Percentiles rank a stretch among this genome's conserved stretches.
Conservation (phyloP, 2,888 invertebrate species). For the Latrodectus hesperus region DNA sequence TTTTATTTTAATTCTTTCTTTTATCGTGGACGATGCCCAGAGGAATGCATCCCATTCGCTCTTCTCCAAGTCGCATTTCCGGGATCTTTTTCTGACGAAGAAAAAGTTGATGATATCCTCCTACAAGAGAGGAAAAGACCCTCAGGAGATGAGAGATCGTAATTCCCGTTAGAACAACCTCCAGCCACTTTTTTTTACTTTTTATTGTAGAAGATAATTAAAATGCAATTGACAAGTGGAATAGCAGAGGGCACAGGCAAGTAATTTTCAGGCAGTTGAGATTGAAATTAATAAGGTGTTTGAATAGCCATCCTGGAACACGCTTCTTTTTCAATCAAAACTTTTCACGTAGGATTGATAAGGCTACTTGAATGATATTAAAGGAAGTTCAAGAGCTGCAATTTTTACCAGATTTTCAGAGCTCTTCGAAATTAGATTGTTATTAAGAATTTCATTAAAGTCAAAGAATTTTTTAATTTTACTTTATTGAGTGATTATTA, state of each 20-base stretch:
- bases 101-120: conserved; percentile 16
- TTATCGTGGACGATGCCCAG: neutral
- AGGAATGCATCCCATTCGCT: conserved; percentile 24
- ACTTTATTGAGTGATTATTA: too few relatives aligned
- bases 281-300: neutral
- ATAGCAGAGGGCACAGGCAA: conserved; percentile 1
- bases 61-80: conserved; percentile 16
- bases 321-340: neutral
- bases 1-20: conserved; percentile 20
- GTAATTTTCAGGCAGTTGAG: neutral
- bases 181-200: neutral
- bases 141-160: conserved; percentile 5
- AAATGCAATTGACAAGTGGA: conserved; percentile 49
- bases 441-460: too few relatives aligned
- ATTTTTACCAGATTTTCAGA: too few relatives aligned
- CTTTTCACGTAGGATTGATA: too few relatives aligned
- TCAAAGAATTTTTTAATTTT: too few relatives aligned
- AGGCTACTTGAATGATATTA: too few relatives aligned
- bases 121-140: conserved; percentile 25
- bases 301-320: neutral
- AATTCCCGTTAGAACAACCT: conserved; percentile 36
- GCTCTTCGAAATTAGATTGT: too few relatives aligned
- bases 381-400: too few relatives aligned
- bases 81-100: conserved; percentile 28
- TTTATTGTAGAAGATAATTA: conserved; percentile 25